Conservation (phyloP, 2,797 vertebrate species). For the Melanogrammus aeglefinus region DNA sequence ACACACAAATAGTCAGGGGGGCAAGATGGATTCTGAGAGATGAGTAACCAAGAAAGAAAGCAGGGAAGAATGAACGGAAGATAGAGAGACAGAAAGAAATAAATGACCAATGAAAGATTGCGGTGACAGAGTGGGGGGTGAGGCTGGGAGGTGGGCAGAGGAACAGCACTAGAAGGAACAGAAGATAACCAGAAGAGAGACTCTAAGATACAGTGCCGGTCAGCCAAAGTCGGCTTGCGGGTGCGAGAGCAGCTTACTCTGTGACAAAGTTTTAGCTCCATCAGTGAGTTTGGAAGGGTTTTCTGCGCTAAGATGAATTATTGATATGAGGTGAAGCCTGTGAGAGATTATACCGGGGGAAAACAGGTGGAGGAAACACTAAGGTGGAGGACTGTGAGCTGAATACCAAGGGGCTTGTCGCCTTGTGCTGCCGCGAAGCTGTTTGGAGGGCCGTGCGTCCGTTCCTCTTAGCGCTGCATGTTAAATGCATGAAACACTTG, state of each 20-base stretch:
- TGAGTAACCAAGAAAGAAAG: neutral
- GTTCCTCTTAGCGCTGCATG: neutral
- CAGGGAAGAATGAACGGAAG: neutral
- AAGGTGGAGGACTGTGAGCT: slow-evolving; percentile 39
- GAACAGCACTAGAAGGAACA: neutral
- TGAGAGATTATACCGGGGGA: slow-evolving; percentile 48
- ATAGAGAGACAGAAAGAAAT: neutral
- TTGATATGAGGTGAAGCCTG: slow-evolving; percentile 60
- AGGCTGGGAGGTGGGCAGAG: neutral
- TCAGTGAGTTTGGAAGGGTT: slow-evolving; percentile 24
- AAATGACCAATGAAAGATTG: neutral
- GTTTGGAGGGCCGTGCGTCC: neutral
- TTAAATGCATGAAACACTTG: neutral
- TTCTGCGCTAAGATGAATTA: slow-evolving; percentile 52
- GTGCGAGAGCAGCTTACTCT: slow-evolving; percentile 45
- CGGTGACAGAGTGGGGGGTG: neutral
- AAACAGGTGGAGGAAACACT: neutral
- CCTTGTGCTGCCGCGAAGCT: no score
- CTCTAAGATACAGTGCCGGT: slow-evolving; percentile 20
- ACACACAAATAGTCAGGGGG: neutral
- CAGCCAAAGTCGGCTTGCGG: slow-evolving; percentile 21
- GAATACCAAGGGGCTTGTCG: slow-evolving; percentile 39
- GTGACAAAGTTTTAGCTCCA: slow-evolving; percentile 47
- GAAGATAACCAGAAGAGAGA: slow-evolving; percentile 1
- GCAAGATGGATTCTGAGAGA: neutral